phyloP scores from a whole-genome alignment of 2,888 invertebrate species.

The Chymomyza fuscimana region DNA sequence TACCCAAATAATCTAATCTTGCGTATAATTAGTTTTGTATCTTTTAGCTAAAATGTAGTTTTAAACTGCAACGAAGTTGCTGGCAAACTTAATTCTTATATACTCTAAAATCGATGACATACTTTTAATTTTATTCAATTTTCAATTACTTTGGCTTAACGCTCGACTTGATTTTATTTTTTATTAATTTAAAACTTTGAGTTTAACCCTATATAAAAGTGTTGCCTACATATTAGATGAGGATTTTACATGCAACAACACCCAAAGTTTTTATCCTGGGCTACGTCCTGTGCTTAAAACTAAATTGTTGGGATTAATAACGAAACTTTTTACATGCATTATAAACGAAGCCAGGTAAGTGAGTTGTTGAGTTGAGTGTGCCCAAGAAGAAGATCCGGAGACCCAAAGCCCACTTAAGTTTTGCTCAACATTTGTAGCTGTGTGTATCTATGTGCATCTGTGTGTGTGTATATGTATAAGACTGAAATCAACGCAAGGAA shows the following conservation, averaged over 20 bases:
- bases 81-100: neutral
- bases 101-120: neutral
- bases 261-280: slow-evolving; percentile 5
- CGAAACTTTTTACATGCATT: slow-evolving; percentile 35
- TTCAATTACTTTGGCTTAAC: slow-evolving; percentile 58
- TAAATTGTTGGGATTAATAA: slow-evolving; percentile 62
- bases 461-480: neutral
- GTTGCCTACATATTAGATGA: neutral
- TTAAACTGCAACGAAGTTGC: neutral
- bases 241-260: slow-evolving; percentile 34
- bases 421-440: neutral
- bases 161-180: neutral
- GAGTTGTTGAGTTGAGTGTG: neutral
- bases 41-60: too few species aligned
- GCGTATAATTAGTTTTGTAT: too few species aligned
- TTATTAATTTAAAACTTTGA: slow-evolving; percentile 3
- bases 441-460: neutral
- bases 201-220: neutral
- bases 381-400: neutral
- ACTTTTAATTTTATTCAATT: slow-evolving; percentile 45
- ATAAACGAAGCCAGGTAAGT: slow-evolving; percentile 23
- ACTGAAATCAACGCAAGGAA: slow-evolving; percentile 34
- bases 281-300: slow-evolving; percentile 41
- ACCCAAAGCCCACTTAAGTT: slow-evolving; percentile 9
- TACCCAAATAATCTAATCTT: too few species aligned